Percentiles rank a stretch among this genome's conserved stretches.
Evolutionary conservation across 2,888 invertebrate genomes (phyloP).

Genomic region (Apodemia mormo): DNA sequence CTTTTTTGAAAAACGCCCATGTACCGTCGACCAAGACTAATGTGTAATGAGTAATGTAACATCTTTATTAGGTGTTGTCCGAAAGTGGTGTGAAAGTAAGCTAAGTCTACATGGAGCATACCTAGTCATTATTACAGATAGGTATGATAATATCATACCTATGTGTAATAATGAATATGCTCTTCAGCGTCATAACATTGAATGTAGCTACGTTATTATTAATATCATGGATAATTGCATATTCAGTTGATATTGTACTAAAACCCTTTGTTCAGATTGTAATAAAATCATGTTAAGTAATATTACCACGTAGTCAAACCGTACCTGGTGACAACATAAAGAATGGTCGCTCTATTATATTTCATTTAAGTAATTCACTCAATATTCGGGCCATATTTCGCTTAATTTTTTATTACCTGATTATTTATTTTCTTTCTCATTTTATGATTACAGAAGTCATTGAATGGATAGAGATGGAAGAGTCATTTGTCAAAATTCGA

Average conservation of each 20-base stretch:
- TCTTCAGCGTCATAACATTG: too few species aligned
- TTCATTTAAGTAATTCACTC: constrained; percentile 67
- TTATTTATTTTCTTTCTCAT: constrained; percentile 46
- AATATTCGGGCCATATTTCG: constrained; percentile 64
- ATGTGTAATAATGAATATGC: too few species aligned
- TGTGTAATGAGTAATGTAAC: too few species aligned
- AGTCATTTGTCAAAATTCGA: constrained; percentile 58
- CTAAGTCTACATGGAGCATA: too few species aligned
- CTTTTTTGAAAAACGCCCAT: too few species aligned
- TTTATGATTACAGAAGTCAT: constrained; percentile 33
- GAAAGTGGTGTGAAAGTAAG: too few species aligned
- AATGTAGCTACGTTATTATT: too few species aligned
- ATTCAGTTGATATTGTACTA: background rate
- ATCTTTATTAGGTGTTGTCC: too few species aligned
- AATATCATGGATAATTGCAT: background rate
- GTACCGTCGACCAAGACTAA: too few species aligned
- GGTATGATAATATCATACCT: too few species aligned
- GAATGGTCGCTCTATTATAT: constrained; percentile 63
- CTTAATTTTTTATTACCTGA: constrained; percentile 63
- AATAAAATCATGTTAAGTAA: constrained; percentile 39
- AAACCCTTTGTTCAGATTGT: background rate
- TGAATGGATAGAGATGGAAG: constrained; percentile 47
- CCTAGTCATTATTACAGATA: too few species aligned
- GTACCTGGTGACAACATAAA: constrained; percentile 53
- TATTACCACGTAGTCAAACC: constrained; percentile 53